Conservation (phyloP, 2,797 vertebrate species). For the Gallinago solitaria region DNA sequence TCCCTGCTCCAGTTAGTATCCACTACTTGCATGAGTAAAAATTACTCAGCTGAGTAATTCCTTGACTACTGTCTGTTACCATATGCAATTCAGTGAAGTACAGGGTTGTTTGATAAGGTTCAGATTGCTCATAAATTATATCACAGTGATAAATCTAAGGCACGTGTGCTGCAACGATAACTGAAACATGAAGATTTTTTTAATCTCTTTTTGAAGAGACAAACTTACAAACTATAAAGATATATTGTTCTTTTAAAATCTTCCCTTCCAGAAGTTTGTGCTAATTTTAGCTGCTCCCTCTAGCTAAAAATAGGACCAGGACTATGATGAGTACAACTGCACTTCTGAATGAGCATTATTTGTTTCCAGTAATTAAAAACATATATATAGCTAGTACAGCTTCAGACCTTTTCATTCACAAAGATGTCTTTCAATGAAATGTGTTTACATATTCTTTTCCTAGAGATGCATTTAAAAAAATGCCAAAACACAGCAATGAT, state of each 20-base stretch:
- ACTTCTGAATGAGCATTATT: not conserved
- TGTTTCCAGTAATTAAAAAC: not conserved
- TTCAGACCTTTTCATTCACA: not conserved
- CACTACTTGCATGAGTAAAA: not conserved
- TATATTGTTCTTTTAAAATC: not conserved
- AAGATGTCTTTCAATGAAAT: not conserved
- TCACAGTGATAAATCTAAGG: not conserved
- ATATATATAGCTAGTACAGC: not conserved
- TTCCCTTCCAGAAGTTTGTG: not conserved
- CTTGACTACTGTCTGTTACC: not conserved
- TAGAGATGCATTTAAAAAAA: not conserved
- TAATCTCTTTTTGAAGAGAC: not conserved
- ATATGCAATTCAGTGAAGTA: not conserved
- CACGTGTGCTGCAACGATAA: not conserved
- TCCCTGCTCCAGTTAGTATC: not conserved
- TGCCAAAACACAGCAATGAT: not conserved
- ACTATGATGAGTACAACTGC: not conserved
- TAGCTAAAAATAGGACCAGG: not conserved
- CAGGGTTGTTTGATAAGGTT: not conserved
- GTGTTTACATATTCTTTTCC: not conserved
- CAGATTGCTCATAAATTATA: not conserved
- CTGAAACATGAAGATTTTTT: not conserved
- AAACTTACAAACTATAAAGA: not conserved
- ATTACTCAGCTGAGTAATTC: accelerated
- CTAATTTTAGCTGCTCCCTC: not conserved